Percentiles rank a stretch among this genome's conserved stretches.
Evolutionary conservation across 2,113 vertebrate species (phyloP).

Genomic region (Gadus chalcogrammus): DNA sequence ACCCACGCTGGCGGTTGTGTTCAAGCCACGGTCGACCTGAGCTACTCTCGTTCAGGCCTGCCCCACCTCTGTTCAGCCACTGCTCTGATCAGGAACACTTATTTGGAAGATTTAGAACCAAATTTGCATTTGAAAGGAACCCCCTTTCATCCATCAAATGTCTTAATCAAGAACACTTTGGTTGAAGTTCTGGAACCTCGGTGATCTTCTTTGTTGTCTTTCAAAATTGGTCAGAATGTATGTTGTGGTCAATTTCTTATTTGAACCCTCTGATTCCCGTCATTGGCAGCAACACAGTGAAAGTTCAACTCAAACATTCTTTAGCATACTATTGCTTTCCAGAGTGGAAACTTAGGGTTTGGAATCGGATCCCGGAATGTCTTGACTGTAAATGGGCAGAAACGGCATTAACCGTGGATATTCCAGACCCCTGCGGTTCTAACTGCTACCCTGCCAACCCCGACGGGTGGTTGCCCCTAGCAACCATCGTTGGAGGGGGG

Average conservation of each 20-base stretch:
- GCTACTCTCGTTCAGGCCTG: slow-evolving; percentile 11
- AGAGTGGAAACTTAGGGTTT: no score
- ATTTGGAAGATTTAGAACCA: background rate
- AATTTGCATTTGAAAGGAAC: no score
- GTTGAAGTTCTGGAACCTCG: background rate
- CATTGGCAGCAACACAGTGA: no score
- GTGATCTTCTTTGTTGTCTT: background rate
- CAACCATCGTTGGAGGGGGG: background rate
- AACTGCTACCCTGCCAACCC: background rate
- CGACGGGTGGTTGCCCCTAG: background rate
- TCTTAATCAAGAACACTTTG: background rate
- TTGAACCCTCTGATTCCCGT: no score
- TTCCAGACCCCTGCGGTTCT: background rate
- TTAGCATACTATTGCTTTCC: no score
- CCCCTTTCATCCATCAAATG: background rate
- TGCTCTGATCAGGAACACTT: background rate
- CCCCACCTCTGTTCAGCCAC: background rate
- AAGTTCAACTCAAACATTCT: no score
- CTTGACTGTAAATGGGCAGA: no score
- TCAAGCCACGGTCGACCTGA: background rate
- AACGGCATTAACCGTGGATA: no score
- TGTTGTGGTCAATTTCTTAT: background rate
- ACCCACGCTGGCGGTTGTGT: slow-evolving; percentile 2
- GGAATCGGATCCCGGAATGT: no score
- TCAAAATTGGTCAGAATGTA: background rate